Conservation (phyloP, 2,113 vertebrate genomes). For the Thermophis baileyi region DNA sequence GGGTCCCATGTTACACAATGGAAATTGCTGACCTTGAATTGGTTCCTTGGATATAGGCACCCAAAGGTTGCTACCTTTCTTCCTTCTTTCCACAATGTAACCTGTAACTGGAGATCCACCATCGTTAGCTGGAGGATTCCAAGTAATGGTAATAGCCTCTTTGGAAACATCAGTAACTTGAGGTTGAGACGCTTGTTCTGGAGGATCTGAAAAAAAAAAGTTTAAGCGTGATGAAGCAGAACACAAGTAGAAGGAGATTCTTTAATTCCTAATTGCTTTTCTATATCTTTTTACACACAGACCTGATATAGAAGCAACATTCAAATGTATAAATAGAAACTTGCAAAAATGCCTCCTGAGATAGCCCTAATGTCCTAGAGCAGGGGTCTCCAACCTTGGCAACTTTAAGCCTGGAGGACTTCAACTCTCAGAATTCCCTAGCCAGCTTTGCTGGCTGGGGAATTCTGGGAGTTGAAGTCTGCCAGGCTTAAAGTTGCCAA, state of each 20-base stretch:
- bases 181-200: constrained; percentile 53
- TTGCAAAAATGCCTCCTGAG: background rate
- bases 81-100: constrained; percentile 64
- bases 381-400: too few species aligned
- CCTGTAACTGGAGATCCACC: constrained; percentile 60
- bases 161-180: constrained; percentile 66
- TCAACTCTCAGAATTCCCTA: too few species aligned
- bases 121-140: constrained; percentile 57
- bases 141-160: constrained; percentile 64
- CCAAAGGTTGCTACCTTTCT: constrained; percentile 69
- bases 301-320: background rate
- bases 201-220: background rate
- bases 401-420: too few species aligned
- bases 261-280: background rate
- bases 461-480: too few species aligned
- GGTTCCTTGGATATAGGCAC: constrained; percentile 63
- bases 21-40: constrained; percentile 62
- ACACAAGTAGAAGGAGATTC: background rate
- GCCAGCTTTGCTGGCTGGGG: too few species aligned
- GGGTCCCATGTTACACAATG: background rate
- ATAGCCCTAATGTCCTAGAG: background rate
- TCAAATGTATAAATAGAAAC: background rate
- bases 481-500: too few species aligned
- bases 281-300: background rate
- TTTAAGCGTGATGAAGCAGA: constrained; percentile 5